Evolutionary conservation across 2,888 invertebrate species (phyloP), one percentile per base, ranked within the genome.

Genomic region (Agonopterix alstromeriana): DNA sequence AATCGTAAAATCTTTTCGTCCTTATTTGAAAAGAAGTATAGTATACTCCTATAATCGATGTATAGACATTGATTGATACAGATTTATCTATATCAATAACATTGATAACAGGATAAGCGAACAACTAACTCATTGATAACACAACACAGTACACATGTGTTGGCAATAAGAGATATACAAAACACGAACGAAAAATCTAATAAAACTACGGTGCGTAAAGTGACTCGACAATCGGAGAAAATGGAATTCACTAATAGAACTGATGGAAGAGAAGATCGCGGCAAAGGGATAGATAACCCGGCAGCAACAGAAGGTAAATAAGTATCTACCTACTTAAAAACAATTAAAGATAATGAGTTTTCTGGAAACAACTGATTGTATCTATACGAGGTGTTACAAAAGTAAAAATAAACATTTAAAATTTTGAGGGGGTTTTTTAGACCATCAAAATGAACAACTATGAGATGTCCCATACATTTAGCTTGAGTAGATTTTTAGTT

Each of bases 231-330:
- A 38, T 38, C 10, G 2, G 5, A 3, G n/a, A n/a, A 38, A 38
- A 38, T 38, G 38, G 38, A 38, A 38, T 38, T n/a, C 7, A 3
- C 38, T 10, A 27, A 27, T 27, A 27, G 7, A 27, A 27, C 27
- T 38, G 10, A 10, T 38, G 10, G n/a, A 38, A 42, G 8, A 42
- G 42, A 42, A n/a, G 11, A 17, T 11, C 10, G 27, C 14, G n/a
- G 40, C 10, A n/a, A 36, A 10, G 82, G 82, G 14, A 54, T 71
- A 11, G 82, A 84, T 48, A 83, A 84, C 54, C 68, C 56, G 7
- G 64, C 60, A 9, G 77, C 68, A 4, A 83, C 76, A 11, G 63
- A 69, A 62, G 84, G 85, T 84, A 67, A 61, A 36, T 27, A 27
- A 27, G 17, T 17, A 17, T 17, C 27, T 27, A 27, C 27, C 27